Evolutionary conservation across 2,797 vertebrate genomes (phyloP).

Genomic region (Clarias platycephalus): DNA sequence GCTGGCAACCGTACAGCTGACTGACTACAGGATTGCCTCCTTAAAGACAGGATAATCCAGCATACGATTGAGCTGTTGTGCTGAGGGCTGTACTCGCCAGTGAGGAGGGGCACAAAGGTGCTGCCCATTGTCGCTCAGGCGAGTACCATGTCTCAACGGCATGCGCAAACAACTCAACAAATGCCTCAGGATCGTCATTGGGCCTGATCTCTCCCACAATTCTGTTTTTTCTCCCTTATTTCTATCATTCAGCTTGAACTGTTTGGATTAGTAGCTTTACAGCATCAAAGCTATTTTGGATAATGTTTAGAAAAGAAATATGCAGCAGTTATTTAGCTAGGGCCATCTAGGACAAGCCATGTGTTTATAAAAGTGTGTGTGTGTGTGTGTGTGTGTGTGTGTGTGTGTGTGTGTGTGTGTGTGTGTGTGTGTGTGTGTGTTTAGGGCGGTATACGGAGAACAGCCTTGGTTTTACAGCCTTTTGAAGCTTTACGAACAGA

Average conservation of each 20-base stretch:
- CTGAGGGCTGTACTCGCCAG: too few species aligned
- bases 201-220: too few species aligned
- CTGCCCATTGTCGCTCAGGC: too few species aligned
- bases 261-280: not conserved
- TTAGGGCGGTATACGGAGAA: not conserved
- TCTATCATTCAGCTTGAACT: not conserved
- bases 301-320: not conserved
- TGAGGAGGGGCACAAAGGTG: too few species aligned
- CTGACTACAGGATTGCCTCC: too few species aligned
- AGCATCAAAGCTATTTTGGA: not conserved
- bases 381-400: slow-evolving; percentile 13
- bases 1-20: too few species aligned
- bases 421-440: slow-evolving; percentile 26
- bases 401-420: slow-evolving; percentile 26
- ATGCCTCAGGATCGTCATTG: too few species aligned
- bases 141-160: too few species aligned
- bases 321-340: not conserved
- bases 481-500: slow-evolving; percentile 9
- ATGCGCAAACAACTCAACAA: too few species aligned
- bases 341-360: not conserved
- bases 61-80: too few species aligned
- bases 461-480: not conserved
- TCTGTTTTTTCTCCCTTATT: too few species aligned
- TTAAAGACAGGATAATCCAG: too few species aligned
- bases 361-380: not conserved